phyloP scores from a whole-genome alignment of 1,140 invertebrate species.

The Littorina saxatilis region DNA sequence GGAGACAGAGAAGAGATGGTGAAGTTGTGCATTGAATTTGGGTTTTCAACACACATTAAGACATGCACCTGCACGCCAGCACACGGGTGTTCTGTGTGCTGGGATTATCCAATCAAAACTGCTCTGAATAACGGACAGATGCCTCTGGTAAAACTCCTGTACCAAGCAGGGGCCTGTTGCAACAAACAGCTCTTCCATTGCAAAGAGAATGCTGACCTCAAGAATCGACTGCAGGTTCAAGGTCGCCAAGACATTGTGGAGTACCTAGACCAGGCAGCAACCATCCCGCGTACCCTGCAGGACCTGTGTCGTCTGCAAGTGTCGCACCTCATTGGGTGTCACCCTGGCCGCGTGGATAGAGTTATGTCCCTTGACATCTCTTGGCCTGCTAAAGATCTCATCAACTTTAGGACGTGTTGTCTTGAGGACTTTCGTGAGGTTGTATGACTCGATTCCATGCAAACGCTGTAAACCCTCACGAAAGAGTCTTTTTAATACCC shows the following conservation, averaged over 20 bases:
- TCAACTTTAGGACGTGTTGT: too few relatives aligned
- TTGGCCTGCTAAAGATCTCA: not conserved
- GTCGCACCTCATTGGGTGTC: not conserved
- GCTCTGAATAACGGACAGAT: not conserved
- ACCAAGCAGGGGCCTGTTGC: not conserved
- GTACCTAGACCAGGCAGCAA: not conserved
- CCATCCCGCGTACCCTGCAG: not conserved
- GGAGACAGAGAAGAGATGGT: conserved; percentile 1
- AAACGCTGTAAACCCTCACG: too few relatives aligned
- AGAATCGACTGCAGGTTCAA: not conserved
- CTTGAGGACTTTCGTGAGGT: too few relatives aligned
- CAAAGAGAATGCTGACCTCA: not conserved
- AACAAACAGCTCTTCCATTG: not conserved
- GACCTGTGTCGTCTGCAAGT: conserved; percentile 1
- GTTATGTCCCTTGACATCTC: not conserved
- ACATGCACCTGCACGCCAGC: not conserved
- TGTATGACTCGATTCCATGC: too few relatives aligned
- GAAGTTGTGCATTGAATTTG: not conserved
- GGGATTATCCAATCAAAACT: not conserved
- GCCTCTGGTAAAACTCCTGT: not conserved
- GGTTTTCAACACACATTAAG: not conserved
- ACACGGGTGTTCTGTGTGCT: not conserved
- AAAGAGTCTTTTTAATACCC: too few relatives aligned
- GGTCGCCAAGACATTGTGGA: not conserved
- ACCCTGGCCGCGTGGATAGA: not conserved